phyloP scores from a whole-genome alignment of 1,140 invertebrate species.

The Camponotus floridanus region DNA sequence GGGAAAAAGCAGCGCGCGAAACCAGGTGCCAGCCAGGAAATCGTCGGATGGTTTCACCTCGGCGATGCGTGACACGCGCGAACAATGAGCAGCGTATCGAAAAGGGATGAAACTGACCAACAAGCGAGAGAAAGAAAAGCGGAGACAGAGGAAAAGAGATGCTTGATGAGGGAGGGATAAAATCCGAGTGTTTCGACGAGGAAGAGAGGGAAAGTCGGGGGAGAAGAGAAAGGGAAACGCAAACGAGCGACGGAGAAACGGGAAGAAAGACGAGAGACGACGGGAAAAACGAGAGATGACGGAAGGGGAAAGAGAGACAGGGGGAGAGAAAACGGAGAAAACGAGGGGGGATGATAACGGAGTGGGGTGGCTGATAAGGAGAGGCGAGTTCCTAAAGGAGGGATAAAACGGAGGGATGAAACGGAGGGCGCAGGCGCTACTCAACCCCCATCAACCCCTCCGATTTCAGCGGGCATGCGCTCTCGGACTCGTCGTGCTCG shows the following conservation, averaged over 20 bases:
- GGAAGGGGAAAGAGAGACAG: conserved; percentile 39
- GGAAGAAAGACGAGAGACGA: conserved; percentile 23
- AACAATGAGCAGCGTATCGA: conserved; percentile 79
- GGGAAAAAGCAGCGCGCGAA: conserved; percentile 75
- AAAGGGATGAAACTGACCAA: conserved; percentile 71
- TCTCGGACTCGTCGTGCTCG: conserved; percentile 33
- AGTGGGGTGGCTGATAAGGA: conserved; percentile 47
- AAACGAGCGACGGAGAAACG: conserved; percentile 1
- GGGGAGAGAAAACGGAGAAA: not conserved
- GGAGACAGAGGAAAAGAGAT: conserved; percentile 20
- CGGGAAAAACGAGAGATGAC: conserved; percentile 9
- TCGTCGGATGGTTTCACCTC: conserved; percentile 82
- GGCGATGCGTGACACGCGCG: conserved; percentile 83
- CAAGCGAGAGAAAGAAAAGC: conserved; percentile 43
- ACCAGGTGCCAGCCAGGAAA: conserved; percentile 81
- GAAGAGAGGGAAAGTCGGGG: conserved; percentile 54
- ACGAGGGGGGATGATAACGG: conserved; percentile 14
- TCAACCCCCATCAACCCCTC: conserved; percentile 58
- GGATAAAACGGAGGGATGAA: conserved; percentile 34
- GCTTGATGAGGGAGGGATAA: conserved; percentile 19
- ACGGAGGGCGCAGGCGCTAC: conserved; percentile 68
- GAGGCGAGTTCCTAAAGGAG: conserved; percentile 29
- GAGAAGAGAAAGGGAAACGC: conserved; percentile 54
- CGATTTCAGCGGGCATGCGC: conserved; percentile 74
- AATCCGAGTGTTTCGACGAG: conserved; percentile 14